A percentile compares a stretch with the other conserved stretches of the same genome.
phyloP scores from a whole-genome alignment of 1,140 invertebrate species.

The Drosophila pruinosa region DNA sequence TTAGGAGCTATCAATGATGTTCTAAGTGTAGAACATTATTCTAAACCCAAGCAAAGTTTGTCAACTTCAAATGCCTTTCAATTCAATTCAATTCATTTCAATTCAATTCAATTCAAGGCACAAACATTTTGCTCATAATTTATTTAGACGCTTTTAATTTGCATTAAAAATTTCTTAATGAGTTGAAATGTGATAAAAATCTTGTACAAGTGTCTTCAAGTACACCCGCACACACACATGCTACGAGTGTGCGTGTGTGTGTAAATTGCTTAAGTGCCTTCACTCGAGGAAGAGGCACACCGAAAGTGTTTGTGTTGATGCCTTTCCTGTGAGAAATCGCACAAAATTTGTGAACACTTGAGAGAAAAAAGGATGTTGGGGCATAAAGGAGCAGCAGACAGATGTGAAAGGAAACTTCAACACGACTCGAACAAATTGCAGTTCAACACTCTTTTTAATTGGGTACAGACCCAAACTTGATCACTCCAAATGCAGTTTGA shows the following conservation, averaged over 20 bases:
- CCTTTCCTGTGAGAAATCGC: constrained; percentile 82
- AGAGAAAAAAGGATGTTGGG: constrained; percentile 3
- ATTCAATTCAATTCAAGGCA: constrained; percentile 28
- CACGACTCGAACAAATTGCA: constrained; percentile 5
- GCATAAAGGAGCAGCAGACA: background rate
- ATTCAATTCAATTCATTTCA: background rate
- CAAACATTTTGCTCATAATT: constrained; percentile 58
- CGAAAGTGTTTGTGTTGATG: constrained; percentile 78
- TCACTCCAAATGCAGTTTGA: constrained; percentile 82
- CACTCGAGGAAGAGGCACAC: constrained; percentile 33
- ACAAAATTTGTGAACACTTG: constrained; percentile 65
- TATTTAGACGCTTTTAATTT: constrained; percentile 79
- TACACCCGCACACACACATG: background rate
- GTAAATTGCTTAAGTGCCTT: constrained; percentile 33
- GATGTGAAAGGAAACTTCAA: constrained; percentile 28
- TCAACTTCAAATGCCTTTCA: background rate
- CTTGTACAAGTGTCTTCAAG: constrained; percentile 18
- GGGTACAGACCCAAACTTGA: constrained; percentile 75
- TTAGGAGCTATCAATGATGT: no score
- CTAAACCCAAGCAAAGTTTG: background rate
- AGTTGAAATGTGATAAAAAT: constrained; percentile 63
- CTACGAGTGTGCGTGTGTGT: constrained; percentile 14
- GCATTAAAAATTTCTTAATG: constrained; percentile 75
- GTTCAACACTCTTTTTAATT: constrained; percentile 55
- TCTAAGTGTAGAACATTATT: no score